Evolutionary conservation across 2,113 vertebrate genomes (phyloP).

Genomic region (Mohoua ochrocephala): DNA sequence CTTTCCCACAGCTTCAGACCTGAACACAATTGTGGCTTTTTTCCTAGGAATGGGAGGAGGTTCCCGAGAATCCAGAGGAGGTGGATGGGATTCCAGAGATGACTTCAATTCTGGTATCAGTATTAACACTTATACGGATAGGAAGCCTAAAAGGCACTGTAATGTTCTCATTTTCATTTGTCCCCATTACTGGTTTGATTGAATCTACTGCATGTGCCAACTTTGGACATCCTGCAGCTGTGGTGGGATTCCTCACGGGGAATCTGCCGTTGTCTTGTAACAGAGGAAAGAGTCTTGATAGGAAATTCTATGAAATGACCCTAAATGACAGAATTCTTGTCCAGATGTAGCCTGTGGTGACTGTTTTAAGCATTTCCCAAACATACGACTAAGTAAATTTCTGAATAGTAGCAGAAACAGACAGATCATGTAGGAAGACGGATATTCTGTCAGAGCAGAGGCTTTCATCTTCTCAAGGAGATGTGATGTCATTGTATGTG

Average conservation of each 20-base stretch:
- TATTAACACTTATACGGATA: conserved; percentile 58
- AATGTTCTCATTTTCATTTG: conserved; percentile 17
- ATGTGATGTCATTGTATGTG: neutral
- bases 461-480: neutral
- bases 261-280: neutral
- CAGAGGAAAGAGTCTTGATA: neutral
- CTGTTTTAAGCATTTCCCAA: neutral
- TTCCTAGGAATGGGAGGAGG: conserved; percentile 88
- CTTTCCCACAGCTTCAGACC: conserved; percentile 45
- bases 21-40: conserved; percentile 66
- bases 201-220: neutral
- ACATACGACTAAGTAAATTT: neutral
- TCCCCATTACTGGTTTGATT: neutral
- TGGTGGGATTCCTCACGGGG: neutral
- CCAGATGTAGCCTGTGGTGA: neutral
- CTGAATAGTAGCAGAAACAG: conserved; percentile 58
- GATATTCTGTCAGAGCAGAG: neutral
- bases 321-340: neutral
- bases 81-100: conserved; percentile 80
- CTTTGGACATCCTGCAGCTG: neutral
- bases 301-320: neutral
- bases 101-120: conserved; percentile 81
- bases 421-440: neutral
- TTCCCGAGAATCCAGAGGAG: conserved; percentile 80
- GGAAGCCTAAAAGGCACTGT: conserved; percentile 35